Evolutionary conservation across 1,140 invertebrate species (phyloP), one percentile per base, ranked within the genome.

Genomic region (Sycobia sp.): DNA sequence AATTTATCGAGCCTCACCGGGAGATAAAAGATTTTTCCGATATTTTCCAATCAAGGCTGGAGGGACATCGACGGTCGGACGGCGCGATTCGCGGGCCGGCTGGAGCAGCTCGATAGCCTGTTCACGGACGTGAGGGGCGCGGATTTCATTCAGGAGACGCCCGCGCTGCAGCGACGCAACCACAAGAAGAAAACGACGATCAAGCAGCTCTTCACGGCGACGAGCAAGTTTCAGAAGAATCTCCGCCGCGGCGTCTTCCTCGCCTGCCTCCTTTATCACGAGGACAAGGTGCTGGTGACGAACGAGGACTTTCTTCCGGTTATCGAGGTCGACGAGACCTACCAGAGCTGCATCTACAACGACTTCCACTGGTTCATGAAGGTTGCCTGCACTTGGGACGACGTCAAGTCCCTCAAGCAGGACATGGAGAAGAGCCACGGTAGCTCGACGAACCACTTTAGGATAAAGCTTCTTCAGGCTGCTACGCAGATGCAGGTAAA

Each of bases 291-390:
- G 27, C 82, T 98, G 55, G 92, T 97, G 10, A 98, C 96, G 3
- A 95, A 93, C 73, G 96, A 98, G 82, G 96, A 99, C 68, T 95
- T 95, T 77, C 83, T 98, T 39, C 97, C 97, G 4, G 94, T 97
- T 29, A 92, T 98, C 67, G 95, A 98, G 83, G 90, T 98, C 14
- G 96, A 98, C 78, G 96, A 99, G 81, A 94, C 92, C 16, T 97
- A 94, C 76, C 92, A 94, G 22, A 91, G 90, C 66, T 91, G 91
- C 66, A 89, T 97, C 27, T 89, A 96, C 74, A 90, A 89, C 62
- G 96, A 99, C 80, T 94, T 96, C 77, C 92, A 98, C 79, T 99
- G 96, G 96, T 83, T 99, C 2, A 94, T 98, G 90, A 98, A 98
- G 86, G 92, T 97, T 14, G 91, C 95, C 0, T 96, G 93, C 76